Conservation (phyloP, 2,888 invertebrate genomes). For the Aphidius colemani region DNA sequence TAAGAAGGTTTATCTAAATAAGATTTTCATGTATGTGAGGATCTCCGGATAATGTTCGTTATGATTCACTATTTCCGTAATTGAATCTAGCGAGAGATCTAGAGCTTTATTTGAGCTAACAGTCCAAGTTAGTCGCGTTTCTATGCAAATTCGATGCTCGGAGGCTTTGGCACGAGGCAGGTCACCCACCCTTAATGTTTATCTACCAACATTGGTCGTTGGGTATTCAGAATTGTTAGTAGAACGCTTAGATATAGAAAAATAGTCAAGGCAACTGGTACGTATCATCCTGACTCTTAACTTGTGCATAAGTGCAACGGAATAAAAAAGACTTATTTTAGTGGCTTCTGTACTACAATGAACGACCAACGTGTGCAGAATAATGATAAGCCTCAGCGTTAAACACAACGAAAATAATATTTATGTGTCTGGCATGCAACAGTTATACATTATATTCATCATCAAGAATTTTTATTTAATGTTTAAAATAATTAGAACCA, state of each 20-base stretch:
- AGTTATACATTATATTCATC: slow-evolving; percentile 38
- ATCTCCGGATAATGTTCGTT: slow-evolving; percentile 23
- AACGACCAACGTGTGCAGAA: slow-evolving; percentile 55
- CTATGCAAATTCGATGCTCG: slow-evolving; percentile 55
- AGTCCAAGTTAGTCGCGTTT: slow-evolving; percentile 55
- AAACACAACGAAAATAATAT: slow-evolving; percentile 42
- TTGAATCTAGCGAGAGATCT: slow-evolving; percentile 40
- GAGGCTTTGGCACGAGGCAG: slow-evolving; percentile 40
- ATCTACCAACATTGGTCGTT: slow-evolving; percentile 37
- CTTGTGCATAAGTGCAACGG: no score
- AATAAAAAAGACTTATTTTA: slow-evolving; percentile 37
- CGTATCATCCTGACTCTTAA: not conserved
- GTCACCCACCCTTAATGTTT: slow-evolving; percentile 46
- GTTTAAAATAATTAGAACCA: no score
- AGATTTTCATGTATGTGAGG: slow-evolving; percentile 5
- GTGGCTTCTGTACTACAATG: slow-evolving; percentile 47
- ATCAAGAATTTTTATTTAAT: slow-evolving; percentile 29
- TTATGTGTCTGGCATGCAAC: slow-evolving; percentile 49
- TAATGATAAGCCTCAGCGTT: slow-evolving; percentile 55
- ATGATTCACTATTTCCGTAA: slow-evolving; percentile 46
- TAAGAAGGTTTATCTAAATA: no score
- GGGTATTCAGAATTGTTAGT: not conserved
- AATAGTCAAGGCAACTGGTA: not conserved
- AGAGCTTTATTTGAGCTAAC: slow-evolving; percentile 46
- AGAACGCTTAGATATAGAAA: not conserved